Evolutionary conservation across 2,113 vertebrate genomes (phyloP).

Genomic region (Bucco capensis): DNA sequence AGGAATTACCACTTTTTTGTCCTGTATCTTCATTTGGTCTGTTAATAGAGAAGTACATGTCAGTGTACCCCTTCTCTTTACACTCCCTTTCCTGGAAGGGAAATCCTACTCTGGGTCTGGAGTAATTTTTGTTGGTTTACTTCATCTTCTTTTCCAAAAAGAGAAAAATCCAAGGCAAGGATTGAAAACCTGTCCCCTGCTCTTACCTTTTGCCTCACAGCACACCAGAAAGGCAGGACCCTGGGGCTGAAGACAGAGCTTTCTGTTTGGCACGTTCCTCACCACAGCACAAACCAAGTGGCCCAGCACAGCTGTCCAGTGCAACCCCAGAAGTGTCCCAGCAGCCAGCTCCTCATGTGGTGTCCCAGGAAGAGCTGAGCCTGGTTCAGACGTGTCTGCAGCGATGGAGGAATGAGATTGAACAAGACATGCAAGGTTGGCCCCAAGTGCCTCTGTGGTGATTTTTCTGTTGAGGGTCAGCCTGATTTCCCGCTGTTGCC

Average conservation of each 20-base stretch:
- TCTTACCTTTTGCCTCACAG: conserved; percentile 41
- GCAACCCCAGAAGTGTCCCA: conserved; percentile 55
- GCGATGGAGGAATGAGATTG: conserved; percentile 88
- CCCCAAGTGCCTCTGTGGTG: too few species aligned
- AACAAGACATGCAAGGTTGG: conserved; percentile 88
- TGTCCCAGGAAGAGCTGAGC: conserved; percentile 82
- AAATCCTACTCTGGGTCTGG: not conserved
- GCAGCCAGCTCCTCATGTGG: conserved; percentile 75
- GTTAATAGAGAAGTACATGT: not conserved
- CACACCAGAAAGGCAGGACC: not conserved
- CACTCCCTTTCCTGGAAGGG: not conserved
- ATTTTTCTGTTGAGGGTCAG: not conserved
- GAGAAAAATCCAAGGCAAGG: not conserved
- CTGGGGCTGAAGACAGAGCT: conserved; percentile 36
- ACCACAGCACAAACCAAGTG: conserved; percentile 46
- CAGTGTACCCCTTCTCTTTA: not conserved
- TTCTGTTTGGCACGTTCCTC: not conserved
- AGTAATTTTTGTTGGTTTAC: not conserved
- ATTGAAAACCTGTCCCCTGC: not conserved
- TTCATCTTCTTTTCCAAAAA: not conserved
- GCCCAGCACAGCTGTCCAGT: conserved; percentile 66
- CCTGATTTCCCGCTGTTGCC: not conserved
- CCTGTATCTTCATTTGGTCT: not conserved
- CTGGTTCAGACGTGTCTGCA: conserved; percentile 86
- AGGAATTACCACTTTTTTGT: not conserved